Evolutionary conservation across 2,113 vertebrate species (phyloP), one percentile per base, ranked within the genome.

Genomic region (Clarias magur): DNA sequence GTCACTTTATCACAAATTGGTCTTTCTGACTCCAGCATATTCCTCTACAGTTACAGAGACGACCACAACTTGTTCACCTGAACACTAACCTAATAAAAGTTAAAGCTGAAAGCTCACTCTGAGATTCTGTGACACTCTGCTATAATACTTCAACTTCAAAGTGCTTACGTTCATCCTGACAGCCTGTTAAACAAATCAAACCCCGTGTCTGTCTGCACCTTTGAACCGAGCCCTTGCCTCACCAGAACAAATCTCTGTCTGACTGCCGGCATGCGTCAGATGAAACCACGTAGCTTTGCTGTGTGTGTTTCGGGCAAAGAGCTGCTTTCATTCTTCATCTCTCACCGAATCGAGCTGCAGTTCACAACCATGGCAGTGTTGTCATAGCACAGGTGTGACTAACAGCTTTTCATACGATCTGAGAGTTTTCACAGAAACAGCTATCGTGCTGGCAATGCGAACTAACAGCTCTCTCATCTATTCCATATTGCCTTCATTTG

Each of bases 301-400:
- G 25, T 87, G 70, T 67, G 80, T 38, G 42, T 76, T 83, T 83
- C 17, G 12, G 59, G 80, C 79, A 82, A 76, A 75, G 70, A 62
- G 59, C 63, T 67, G 21, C 38, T 78, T 83, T 78, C 80, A 38
- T 87, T 81, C 60, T 65, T 83, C 72, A 83, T 83, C 70, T 83
- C 68, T 87, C 17, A 5, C 42, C 30, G 70, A 73, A n/a, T 27
- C 11, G 38, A 82, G 57, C 80, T 21, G 72, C 42, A 87, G 86
- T 87, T 83, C 86, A 76, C 70, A 34, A n/a, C 48, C 59, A 75
- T 78, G 78, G 59, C 86, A 87, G 68, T 87, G 86, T 82, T 87
- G 86, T 87, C 86, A 87, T 82, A 82, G 86, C 80, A 59, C 68
- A 82, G 86, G 80, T 87, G 86, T 87, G 80, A 82, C 57, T 82